phyloP scores from a whole-genome alignment of 53 echinoderm and acorn worm species.

The Patiria pectinifera region DNA sequence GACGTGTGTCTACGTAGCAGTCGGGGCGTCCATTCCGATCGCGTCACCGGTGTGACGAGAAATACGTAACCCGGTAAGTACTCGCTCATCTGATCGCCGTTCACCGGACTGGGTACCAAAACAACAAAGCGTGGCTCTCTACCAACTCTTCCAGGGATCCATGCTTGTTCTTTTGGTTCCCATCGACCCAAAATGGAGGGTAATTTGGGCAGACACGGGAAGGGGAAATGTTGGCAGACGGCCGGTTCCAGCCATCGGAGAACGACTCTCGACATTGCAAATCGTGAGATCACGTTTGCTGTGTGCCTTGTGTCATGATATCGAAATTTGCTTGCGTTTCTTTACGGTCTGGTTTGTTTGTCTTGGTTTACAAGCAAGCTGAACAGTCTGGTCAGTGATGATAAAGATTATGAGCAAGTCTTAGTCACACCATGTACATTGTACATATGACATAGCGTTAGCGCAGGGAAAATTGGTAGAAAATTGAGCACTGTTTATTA shows the following conservation, averaged over 20 bases:
- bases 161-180: conserved; percentile 50
- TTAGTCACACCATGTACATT: too few species aligned
- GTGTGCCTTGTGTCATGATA: not conserved
- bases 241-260: not conserved
- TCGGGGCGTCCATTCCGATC: conserved; percentile 95
- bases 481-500: too few species aligned
- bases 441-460: too few species aligned
- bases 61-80: conserved; percentile 99
- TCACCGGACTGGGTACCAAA: conserved; percentile 68
- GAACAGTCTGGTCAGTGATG: too few species aligned
- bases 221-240: conserved; percentile 20
- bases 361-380: not conserved
- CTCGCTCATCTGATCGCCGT: conserved; percentile 68
- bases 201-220: conserved; percentile 37
- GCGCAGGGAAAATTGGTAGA: too few species aligned
- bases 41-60: conserved; percentile 99
- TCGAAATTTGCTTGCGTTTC: not conserved
- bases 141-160: conserved; percentile 63
- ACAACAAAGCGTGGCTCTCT: conserved; percentile 64
- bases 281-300: conserved; percentile 54
- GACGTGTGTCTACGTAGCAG: conserved; percentile 99
- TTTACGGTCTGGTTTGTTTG: not conserved
- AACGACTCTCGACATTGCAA: conserved; percentile 37
- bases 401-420: too few species aligned
- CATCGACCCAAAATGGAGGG: conserved; percentile 38